These are phyloP conservation scores for Callaeas wilsoni DNA, from an alignment of 2,113 vertebrate species.

Conservation along the genomic window DNA sequence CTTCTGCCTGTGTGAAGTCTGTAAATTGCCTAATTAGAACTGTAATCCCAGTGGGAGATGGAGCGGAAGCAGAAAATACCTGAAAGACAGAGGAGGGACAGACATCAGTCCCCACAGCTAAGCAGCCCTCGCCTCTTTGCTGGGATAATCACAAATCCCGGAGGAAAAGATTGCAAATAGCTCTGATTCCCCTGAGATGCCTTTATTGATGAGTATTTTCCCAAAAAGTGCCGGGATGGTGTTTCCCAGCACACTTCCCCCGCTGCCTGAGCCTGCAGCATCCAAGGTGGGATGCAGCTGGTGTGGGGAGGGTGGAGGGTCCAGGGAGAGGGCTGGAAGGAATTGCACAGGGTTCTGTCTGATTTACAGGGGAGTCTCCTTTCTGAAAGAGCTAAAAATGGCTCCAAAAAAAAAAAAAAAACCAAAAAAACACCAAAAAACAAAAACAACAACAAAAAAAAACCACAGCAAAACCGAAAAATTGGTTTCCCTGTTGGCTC, in stretches of 20 bases:
- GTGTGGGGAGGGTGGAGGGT: neutral
- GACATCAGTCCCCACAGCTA: neutral
- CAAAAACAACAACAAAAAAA: neutral
- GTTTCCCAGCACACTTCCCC: neutral
- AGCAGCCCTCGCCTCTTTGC: neutral
- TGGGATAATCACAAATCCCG: neutral
- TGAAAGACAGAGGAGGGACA: neutral
- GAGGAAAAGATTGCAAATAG: neutral
- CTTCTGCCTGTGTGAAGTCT: neutral
- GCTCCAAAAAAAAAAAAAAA: neutral
- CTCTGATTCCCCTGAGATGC: neutral
- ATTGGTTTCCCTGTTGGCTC: neutral
- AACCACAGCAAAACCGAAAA: too few relatives aligned
- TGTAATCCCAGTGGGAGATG: neutral
- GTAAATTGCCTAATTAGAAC: neutral
- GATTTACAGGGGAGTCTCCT: neutral
- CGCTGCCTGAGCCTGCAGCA: neutral
- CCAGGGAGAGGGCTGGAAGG: neutral
- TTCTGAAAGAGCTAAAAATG: neutral
- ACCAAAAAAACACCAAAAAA: too few relatives aligned
- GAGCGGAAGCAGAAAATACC: neutral
- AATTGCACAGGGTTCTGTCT: too few relatives aligned
- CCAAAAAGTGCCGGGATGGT: accelerated
- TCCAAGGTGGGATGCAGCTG: neutral
- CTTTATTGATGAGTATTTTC: neutral